Evolutionary conservation across 2,888 invertebrate genomes (phyloP).

Genomic region (Meganola albula): DNA sequence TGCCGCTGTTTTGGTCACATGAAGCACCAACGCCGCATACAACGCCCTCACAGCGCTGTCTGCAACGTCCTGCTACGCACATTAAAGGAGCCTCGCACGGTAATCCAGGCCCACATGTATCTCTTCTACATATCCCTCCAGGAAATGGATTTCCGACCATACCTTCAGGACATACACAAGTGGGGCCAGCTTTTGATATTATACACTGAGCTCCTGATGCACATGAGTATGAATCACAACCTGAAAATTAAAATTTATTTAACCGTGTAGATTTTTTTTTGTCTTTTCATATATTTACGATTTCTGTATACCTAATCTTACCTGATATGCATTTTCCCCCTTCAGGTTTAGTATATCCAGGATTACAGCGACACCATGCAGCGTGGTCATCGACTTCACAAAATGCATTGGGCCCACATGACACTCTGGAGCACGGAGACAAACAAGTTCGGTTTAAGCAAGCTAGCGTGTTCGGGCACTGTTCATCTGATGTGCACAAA

Average conservation of each 20-base stretch:
- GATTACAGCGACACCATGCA: conserved; percentile 91
- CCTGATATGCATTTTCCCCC: conserved; percentile 91
- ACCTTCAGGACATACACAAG: conserved; percentile 92
- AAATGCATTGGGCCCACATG: conserved; percentile 90
- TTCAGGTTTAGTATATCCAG: conserved; percentile 87
- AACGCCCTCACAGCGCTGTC: conserved; percentile 90
- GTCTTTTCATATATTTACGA: conserved; percentile 1
- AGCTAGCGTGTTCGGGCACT: conserved; percentile 88
- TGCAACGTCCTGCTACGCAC: conserved; percentile 92
- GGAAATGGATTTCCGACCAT: conserved; percentile 94
- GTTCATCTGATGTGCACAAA: conserved; percentile 83
- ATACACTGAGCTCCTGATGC: conserved; percentile 91
- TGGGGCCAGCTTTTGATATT: conserved; percentile 88
- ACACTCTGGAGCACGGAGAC: conserved; percentile 86
- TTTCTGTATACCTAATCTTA: conserved; percentile 44
- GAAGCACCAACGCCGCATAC: conserved; percentile 93
- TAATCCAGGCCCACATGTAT: conserved; percentile 86
- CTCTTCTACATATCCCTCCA: conserved; percentile 89
- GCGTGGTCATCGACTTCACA: conserved; percentile 93
- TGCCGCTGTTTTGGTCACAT: conserved; percentile 87
- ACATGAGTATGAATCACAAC: conserved; percentile 86
- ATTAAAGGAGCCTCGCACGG: conserved; percentile 88
- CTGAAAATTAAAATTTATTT: conserved; percentile 57
- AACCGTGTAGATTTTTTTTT: neutral
- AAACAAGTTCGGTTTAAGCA: conserved; percentile 88